phyloP scores from a whole-genome alignment of 2,888 invertebrate species.

The Willowsia nigromaculata region DNA sequence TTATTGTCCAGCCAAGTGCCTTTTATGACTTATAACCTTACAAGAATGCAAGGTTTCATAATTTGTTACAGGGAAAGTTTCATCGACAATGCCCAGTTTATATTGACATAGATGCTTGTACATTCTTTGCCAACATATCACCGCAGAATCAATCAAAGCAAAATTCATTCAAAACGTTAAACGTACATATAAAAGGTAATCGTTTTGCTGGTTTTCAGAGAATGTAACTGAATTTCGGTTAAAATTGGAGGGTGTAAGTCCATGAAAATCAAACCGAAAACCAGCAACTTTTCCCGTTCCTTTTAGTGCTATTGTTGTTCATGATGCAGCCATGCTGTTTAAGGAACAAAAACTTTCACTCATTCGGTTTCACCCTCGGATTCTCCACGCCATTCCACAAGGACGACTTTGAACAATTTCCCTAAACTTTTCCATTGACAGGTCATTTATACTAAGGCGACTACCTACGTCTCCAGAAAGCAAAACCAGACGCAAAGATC shows the following conservation, averaged over 20 bases:
- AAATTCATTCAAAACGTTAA: too few species aligned
- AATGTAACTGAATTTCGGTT: background rate
- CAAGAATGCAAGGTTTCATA: too few species aligned
- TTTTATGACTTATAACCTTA: too few species aligned
- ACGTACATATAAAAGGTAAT: too few species aligned
- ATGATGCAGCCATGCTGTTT: background rate
- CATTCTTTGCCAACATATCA: too few species aligned
- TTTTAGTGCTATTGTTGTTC: constrained; percentile 3
- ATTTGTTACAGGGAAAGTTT: too few species aligned
- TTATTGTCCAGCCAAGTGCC: too few species aligned
- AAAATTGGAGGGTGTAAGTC: constrained; percentile 31
- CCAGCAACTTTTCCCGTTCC: background rate
- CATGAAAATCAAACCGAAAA: constrained; percentile 20
- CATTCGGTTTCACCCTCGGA: background rate
- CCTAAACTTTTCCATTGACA: constrained; percentile 58
- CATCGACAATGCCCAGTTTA: too few species aligned
- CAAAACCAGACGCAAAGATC: constrained; percentile 14
- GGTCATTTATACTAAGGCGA: constrained; percentile 60
- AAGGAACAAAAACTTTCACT: constrained; percentile 41
- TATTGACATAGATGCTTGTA: too few species aligned
- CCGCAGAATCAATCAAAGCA: too few species aligned
- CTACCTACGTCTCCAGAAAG: background rate
- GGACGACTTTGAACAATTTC: constrained; percentile 64
- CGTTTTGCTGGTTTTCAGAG: too few species aligned
- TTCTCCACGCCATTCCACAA: constrained; percentile 35